Percentiles rank a stretch among this genome's conserved stretches.
These are phyloP conservation scores for Orussus abietinus DNA, from an alignment of 1,140 invertebrate species.

Conservation along the genomic window DNA sequence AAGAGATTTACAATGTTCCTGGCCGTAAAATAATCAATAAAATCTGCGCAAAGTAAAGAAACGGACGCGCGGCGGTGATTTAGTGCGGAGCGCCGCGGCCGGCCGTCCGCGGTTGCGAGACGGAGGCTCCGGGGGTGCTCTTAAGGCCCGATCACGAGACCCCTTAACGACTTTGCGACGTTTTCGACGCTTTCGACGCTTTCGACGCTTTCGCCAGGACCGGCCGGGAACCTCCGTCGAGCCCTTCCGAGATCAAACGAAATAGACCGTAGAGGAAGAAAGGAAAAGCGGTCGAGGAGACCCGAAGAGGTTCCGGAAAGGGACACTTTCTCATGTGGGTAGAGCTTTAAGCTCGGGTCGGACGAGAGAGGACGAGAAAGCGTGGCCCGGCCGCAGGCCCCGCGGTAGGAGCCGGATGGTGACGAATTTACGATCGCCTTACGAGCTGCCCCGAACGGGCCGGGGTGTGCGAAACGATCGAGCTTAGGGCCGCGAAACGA, in stretches of 20 bases:
- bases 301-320: no score
- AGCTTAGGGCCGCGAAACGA: constrained; percentile 19
- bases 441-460: constrained; percentile 27
- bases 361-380: constrained; percentile 10
- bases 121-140: no score
- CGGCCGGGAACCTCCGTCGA: no score
- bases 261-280: no score
- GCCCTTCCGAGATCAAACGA: no score
- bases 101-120: no score
- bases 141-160: no score
- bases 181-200: no score
- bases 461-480: constrained; percentile 20
- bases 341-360: neutral
- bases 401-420: constrained; percentile 33
- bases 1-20: constrained; percentile 53
- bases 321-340: no score
- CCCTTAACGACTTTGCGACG: no score
- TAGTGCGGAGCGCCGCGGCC: constrained; percentile 40
- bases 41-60: constrained; percentile 52
- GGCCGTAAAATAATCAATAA: constrained; percentile 54
- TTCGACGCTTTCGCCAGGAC: no score
- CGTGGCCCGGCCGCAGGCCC: constrained; percentile 8
- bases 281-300: no score
- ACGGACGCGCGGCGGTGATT: constrained; percentile 49
- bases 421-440: constrained; percentile 43